Evolutionary conservation across 1,140 invertebrate species (phyloP), one percentile per base, ranked within the genome.

Genomic region (Rhyacophila brunnea): DNA sequence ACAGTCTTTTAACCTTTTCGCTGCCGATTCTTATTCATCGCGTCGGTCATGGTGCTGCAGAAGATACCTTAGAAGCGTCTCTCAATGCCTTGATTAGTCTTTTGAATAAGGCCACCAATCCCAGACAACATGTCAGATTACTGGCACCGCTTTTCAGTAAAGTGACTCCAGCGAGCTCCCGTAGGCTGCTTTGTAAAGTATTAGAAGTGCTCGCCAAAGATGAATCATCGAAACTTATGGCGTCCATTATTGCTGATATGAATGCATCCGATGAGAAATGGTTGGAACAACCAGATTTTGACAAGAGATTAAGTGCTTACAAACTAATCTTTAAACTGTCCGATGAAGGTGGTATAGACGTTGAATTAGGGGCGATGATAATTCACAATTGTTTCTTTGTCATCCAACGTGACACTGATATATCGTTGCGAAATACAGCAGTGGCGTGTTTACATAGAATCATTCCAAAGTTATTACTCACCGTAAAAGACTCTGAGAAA

Each of bases 221-320:
- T 49, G 40, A 52, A 14, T 38, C 44, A 44, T 40, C 36, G 0
- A 43, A 55, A 17, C 62, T 65, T 32, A 71, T 80, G 35, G 75
- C 81, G 4, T 66, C 81, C 4, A 60, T 90, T 5, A 72, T 92
- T 5, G 68, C 67, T 3, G 80, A 89, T 67, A 78, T 98, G 32
- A 98, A 98, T 78, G 84, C 94, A 0, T 96, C 85, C 80, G 90
- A 97, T 74, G 76, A 80, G 15, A 84, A 85, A 52, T 90, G 90
- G 83, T 80, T 96, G 6, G 94, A 97, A 62, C 94, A 98, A 69
- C 93, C 95, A 0, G 94, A 98, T 74, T 95, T 91, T 69, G 84
- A 91, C 42, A 81, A 80, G 58, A 80, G 96, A 63, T 71, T 96
- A 10, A 84, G 88, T 48, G 83, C 88, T 0, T 90, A 91, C 47